phyloP scores from a whole-genome alignment of 2,888 invertebrate genomes.

The Dioctria rufipes region DNA sequence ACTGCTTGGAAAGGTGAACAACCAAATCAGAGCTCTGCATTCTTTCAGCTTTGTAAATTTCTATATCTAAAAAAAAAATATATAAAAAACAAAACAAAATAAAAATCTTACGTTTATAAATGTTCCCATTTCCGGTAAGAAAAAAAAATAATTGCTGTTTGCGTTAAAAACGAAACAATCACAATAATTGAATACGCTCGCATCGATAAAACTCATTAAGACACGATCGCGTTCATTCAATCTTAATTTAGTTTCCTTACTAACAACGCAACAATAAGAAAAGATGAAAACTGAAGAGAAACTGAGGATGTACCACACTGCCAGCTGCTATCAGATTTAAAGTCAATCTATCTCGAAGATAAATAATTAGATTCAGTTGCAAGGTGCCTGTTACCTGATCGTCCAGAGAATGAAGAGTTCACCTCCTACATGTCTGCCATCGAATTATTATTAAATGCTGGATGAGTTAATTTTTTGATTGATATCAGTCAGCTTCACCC shows the following conservation, averaged over 20 bases:
- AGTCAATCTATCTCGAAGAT: neutral
- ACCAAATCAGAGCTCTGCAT: neutral
- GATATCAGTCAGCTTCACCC: neutral
- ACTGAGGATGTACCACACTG: neutral
- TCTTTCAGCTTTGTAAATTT: too few relatives aligned
- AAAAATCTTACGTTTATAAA: neutral
- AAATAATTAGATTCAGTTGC: neutral
- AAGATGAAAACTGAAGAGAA: neutral
- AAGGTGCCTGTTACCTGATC: neutral
- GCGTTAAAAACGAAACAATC: neutral
- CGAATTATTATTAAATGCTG: neutral
- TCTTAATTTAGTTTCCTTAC: neutral
- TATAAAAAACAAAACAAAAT: neutral
- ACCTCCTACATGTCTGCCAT: neutral
- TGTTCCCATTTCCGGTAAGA: neutral
- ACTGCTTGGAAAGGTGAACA: neutral
- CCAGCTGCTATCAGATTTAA: neutral
- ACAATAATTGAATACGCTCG: neutral
- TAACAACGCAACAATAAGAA: neutral
- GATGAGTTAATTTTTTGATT: slow-evolving; percentile 1
- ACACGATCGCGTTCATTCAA: neutral
- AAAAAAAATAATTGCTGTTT: neutral
- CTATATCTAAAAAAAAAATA: neutral
- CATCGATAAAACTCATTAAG: neutral
- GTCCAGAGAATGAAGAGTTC: neutral